These are phyloP conservation scores for Limnephilus marmoratus DNA, from an alignment of 2,888 invertebrate genomes.

Conservation along the genomic window DNA sequence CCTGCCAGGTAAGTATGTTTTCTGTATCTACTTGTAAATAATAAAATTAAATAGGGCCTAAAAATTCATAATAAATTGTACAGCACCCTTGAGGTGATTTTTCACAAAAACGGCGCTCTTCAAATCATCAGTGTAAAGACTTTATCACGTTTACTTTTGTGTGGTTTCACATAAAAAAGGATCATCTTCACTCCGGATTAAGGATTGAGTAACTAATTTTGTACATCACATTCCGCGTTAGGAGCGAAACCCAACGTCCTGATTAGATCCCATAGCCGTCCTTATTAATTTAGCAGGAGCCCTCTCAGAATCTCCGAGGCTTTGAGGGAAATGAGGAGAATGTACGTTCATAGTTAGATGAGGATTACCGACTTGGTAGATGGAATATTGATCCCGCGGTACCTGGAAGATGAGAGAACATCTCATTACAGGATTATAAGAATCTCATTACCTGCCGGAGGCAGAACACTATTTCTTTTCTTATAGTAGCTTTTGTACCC, in stretches of 20 bases:
- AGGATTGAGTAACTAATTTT: neutral
- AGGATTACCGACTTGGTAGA: neutral
- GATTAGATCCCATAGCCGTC: conserved; percentile 5
- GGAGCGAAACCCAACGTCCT: neutral
- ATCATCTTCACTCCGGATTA: neutral
- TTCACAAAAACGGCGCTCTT: no score
- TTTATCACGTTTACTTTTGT: no score
- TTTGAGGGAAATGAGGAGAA: neutral
- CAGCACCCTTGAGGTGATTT: no score
- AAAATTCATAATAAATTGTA: no score
- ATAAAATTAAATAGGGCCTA: no score
- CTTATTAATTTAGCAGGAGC: conserved; percentile 15
- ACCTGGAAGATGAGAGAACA: neutral
- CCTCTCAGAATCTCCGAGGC: neutral
- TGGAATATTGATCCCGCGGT: neutral
- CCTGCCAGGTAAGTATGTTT: no score
- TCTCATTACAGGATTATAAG: neutral
- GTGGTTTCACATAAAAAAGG: no score
- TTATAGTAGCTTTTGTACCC: neutral
- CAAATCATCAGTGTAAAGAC: no score
- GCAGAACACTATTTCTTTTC: neutral
- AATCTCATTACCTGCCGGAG: neutral
- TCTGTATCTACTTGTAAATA: no score
- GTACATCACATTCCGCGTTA: neutral
- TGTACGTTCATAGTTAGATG: neutral